Base-by-base conservation (phyloP, 2,113 vertebrate genomes). In the Aegithalos caudatus region DNA sequence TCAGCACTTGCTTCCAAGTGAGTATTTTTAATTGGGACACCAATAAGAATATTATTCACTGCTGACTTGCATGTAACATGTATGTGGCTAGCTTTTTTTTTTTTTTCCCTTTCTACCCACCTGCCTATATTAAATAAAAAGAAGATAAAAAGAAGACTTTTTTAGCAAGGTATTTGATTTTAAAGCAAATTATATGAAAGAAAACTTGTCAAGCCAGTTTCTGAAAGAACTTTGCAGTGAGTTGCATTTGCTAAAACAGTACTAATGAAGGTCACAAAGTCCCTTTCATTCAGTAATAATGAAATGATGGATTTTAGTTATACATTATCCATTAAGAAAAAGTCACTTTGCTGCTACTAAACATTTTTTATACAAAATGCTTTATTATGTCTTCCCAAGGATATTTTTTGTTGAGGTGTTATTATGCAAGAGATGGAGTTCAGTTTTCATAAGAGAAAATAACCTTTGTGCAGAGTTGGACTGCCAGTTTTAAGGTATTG, bases 221-320 rank as follows among this genome's bases (percentile, higher is more conserved):
- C 38, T 91, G 37, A 31, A 61, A 56, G 19, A 48, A 35, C 65
- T 86, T 83, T 66, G 4, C 61, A 18, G 15, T 29, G 28, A 61
- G 21, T 37, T 92, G 20, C 19, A 29, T 42, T 72, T 84, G 18
- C 50, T 66, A 6, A 58, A 88, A 76, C 6, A 74, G 10, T 50
- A 28, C 33, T 64, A 81, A n/a, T 84, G 40, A 67, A 22, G 56
- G 20, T 48, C 79, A 81, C n/a, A 21, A 89, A 81, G 11, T 23
- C 42, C 9, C 22, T 96, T 96, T 93, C 12, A 54, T 94, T 95
- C 29, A 53, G 16, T 81, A 51, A 48, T 64, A 91, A 81, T 38
- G 25, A 83, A 91, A 31, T 29, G 3, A 19, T 86, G 53, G 78
- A 42, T 76, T 96, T 93, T 92, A 73, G 27, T 81, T 94, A 60